Percentiles rank a stretch among this genome's conserved stretches.
Evolutionary conservation across 2,797 vertebrate genomes (phyloP).

Genomic region (Dromococcyx pavoninus): DNA sequence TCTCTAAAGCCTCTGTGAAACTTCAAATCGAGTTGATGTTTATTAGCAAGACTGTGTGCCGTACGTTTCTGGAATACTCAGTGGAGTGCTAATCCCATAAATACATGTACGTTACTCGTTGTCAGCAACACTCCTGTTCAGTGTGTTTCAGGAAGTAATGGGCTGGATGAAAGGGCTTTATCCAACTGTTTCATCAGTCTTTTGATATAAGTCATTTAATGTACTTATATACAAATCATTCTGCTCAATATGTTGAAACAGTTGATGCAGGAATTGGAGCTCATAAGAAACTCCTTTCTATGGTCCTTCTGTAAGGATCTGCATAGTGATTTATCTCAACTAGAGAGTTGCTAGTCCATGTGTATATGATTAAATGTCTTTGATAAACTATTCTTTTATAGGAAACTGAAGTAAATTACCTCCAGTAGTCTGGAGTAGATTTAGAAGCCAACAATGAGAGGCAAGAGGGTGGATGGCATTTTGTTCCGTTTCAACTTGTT

Average conservation of each 20-base stretch:
- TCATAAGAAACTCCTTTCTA: not conserved
- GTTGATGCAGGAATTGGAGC: not conserved
- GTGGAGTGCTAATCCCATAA: not conserved
- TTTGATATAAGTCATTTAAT: not conserved
- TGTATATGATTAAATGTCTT: not conserved
- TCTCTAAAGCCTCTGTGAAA: not conserved
- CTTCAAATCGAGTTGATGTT: not conserved
- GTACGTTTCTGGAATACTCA: not conserved
- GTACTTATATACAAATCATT: not conserved
- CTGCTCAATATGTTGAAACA: not conserved
- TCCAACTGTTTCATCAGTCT: not conserved
- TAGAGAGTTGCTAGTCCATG: not conserved
- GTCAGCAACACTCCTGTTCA: not conserved
- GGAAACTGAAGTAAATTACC: not conserved
- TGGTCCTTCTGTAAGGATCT: not conserved
- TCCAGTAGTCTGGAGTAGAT: not conserved
- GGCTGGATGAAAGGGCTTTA: not conserved
- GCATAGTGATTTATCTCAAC: not conserved
- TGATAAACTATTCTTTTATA: not conserved
- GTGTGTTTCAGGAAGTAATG: not conserved
- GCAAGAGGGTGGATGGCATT: accelerated
- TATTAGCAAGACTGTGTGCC: not conserved
- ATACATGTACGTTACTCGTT: not conserved
- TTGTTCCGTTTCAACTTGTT: not conserved
- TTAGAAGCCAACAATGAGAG: not conserved